Evolutionary conservation across 2,888 invertebrate species (phyloP).

Genomic region (Pandemis cinnamomeana): DNA sequence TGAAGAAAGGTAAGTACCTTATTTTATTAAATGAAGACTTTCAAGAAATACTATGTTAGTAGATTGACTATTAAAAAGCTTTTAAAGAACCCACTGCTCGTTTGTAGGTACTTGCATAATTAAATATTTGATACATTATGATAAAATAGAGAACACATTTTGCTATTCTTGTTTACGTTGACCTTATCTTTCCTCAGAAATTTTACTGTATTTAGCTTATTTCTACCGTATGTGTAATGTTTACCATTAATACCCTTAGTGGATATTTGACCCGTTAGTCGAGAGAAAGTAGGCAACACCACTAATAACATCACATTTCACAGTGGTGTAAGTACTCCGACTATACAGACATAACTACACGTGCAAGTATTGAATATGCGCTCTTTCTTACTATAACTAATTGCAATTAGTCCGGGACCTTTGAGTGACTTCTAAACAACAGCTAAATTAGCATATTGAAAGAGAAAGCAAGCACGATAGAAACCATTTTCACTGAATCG

Average conservation of each 20-base stretch:
- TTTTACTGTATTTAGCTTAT: too few relatives aligned
- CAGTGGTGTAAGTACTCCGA: conserved; percentile 1
- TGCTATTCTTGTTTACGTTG: too few relatives aligned
- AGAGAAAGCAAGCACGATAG: background rate
- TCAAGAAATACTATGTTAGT: too few relatives aligned
- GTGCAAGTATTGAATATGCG: background rate
- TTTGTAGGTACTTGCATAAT: too few relatives aligned
- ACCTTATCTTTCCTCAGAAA: too few relatives aligned
- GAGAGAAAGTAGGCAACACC: conserved; percentile 28
- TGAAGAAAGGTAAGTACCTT: too few relatives aligned
- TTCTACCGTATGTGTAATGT: background rate
- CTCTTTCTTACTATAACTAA: background rate
- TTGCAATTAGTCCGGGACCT: background rate
- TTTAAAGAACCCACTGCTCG: too few relatives aligned
- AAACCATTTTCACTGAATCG: background rate
- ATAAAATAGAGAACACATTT: too few relatives aligned
- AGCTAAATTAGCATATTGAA: background rate
- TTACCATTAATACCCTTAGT: background rate
- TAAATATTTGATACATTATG: too few relatives aligned
- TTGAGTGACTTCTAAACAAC: background rate
- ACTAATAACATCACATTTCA: conserved; percentile 27
- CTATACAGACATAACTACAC: background rate
- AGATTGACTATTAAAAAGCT: too few relatives aligned
- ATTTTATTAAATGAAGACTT: too few relatives aligned
- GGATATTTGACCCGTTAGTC: conserved; percentile 6